Conservation (phyloP, 2,113 vertebrate genomes). For the Myiagra hebetior region DNA sequence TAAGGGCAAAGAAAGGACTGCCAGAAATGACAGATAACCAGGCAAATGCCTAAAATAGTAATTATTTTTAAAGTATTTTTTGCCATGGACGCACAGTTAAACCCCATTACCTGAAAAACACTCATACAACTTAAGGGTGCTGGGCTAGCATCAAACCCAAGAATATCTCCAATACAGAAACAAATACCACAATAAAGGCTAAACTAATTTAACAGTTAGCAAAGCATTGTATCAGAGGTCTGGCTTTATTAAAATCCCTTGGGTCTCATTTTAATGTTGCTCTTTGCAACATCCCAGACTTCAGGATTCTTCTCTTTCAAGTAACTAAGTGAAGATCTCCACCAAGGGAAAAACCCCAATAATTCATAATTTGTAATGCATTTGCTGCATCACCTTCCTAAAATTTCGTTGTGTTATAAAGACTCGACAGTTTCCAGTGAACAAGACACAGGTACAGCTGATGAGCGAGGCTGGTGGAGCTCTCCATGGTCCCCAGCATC, state of each 20-base stretch:
- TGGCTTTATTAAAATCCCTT: neutral
- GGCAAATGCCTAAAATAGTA: neutral
- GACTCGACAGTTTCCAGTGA: neutral
- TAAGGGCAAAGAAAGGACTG: neutral
- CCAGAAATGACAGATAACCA: neutral
- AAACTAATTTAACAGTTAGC: neutral
- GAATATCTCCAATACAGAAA: neutral
- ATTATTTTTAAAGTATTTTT: neutral
- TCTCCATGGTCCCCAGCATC: neutral
- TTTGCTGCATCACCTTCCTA: slow-evolving; percentile 24
- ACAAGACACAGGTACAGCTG: slow-evolving; percentile 44
- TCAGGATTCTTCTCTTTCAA: neutral
- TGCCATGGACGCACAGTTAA: neutral
- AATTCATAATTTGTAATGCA: neutral
- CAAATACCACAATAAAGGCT: neutral
- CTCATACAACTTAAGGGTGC: neutral
- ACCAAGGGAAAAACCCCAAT: neutral
- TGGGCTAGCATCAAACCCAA: neutral
- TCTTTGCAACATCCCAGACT: neutral
- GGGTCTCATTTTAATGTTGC: neutral
- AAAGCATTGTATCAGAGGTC: neutral
- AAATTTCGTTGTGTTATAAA: neutral
- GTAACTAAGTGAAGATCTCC: neutral
- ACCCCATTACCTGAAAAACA: neutral
- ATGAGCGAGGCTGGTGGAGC: neutral